Conservation (phyloP, 2,797 vertebrate genomes). For the Etheostoma perlongum region DNA sequence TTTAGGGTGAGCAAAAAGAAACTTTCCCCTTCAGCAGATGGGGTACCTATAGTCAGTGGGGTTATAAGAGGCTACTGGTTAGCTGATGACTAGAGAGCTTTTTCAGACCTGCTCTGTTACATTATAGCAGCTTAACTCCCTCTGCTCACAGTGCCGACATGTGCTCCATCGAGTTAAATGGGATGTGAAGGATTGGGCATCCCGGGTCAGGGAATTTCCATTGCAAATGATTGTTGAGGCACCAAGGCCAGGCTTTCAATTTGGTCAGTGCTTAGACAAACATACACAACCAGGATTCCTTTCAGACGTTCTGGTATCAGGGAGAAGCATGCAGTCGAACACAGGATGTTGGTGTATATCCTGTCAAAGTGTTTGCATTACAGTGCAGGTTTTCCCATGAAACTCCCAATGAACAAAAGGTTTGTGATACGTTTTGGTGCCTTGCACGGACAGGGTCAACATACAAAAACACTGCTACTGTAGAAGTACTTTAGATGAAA, state of each 20-base stretch:
- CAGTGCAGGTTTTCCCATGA: constrained; percentile 40
- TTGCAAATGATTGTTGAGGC: constrained; percentile 58
- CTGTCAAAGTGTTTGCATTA: constrained; percentile 10
- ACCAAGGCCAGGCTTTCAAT: constrained; percentile 43
- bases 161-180: constrained; percentile 60
- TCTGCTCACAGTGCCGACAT: constrained; percentile 43
- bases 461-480: background rate
- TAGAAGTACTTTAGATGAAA: background rate
- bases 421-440: background rate
- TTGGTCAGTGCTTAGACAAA: constrained; percentile 50
- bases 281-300: constrained; percentile 44
- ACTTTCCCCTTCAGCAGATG: background rate
- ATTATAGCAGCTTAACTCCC: constrained; percentile 57
- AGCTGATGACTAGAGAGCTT: constrained; percentile 44
- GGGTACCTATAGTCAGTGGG: background rate
- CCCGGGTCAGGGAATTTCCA: constrained; percentile 70
- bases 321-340: constrained; percentile 1
- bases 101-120: constrained; percentile 55
- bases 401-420: background rate
- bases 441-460: background rate
- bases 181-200: constrained; percentile 66
- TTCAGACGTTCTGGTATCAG: constrained; percentile 24
- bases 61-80: constrained; percentile 46
- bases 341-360: constrained; percentile 28
- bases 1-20: background rate